These are phyloP conservation scores for Hesperia comma DNA, from an alignment of 2,888 invertebrate species.

Conservation along the genomic window DNA sequence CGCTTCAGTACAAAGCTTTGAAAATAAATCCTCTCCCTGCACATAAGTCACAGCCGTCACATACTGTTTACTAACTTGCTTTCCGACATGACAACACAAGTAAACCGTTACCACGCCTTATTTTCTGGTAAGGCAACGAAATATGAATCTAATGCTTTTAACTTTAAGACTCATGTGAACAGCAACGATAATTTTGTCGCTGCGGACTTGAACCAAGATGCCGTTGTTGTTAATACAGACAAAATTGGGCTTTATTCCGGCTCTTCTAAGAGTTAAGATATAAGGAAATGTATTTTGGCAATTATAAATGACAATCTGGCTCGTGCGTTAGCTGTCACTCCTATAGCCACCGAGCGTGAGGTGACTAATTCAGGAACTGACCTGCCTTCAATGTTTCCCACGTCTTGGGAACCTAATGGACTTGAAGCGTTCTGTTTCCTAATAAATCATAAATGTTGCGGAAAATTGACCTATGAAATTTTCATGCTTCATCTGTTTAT, in stretches of 20 bases:
- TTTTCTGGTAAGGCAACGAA: neutral
- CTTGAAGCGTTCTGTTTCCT: slow-evolving; percentile 37
- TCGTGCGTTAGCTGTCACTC: slow-evolving; percentile 53
- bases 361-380: slow-evolving; percentile 62
- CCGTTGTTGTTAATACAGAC: neutral
- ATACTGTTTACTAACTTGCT: slow-evolving; percentile 54
- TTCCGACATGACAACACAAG: slow-evolving; percentile 50
- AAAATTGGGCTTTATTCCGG: slow-evolving; percentile 23
- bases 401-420: slow-evolving; percentile 50
- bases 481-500: neutral
- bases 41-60: slow-evolving; percentile 52
- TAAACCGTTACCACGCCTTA: slow-evolving; percentile 31
- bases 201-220: slow-evolving; percentile 19
- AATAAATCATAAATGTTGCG: slow-evolving; percentile 35
- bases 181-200: slow-evolving; percentile 27
- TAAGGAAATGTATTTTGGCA: slow-evolving; percentile 25
- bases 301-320: slow-evolving; percentile 43
- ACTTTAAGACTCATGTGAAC: slow-evolving; percentile 10
- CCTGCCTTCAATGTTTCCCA: slow-evolving; percentile 55
- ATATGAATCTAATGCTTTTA: slow-evolving; percentile 12
- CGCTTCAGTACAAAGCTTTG: slow-evolving; percentile 46
- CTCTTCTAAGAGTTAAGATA: neutral
- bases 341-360: slow-evolving; percentile 51
- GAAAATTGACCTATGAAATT: slow-evolving; percentile 23
- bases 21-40: slow-evolving; percentile 49